Evolutionary conservation across 1,140 invertebrate genomes (phyloP).

Genomic region (Drosophila lacteicornis): DNA sequence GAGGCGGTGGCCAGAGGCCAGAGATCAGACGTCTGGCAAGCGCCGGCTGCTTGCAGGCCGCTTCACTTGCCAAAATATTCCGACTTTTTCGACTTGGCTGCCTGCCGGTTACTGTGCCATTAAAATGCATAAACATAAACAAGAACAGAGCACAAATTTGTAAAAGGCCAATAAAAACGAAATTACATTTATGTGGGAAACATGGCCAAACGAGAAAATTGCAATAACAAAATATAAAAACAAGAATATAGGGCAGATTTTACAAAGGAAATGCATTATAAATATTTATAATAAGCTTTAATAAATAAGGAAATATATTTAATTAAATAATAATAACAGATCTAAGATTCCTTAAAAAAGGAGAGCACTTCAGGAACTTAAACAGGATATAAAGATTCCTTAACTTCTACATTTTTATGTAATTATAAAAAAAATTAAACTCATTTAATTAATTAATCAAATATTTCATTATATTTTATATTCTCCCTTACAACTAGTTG

Average conservation of each 20-base stretch:
- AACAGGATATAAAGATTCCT: accelerated
- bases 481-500: not conserved
- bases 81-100: conserved; percentile 32
- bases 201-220: conserved; percentile 22
- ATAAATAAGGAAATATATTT: no score
- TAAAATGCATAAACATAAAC: conserved; percentile 67
- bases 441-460: no score
- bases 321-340: no score
- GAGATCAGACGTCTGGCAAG: conserved; percentile 43
- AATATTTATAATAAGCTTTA: not conserved
- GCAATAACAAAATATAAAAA: conserved; percentile 37
- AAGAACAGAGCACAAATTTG: conserved; percentile 45
- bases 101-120: conserved; percentile 47
- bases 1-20: conserved; percentile 3
- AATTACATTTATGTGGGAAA: conserved; percentile 52
- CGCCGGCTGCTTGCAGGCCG: conserved; percentile 54
- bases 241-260: not conserved
- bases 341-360: not conserved
- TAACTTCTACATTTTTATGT: no score
- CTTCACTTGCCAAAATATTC: conserved; percentile 56
- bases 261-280: conserved; percentile 3
- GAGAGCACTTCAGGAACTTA: not conserved
- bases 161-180: conserved; percentile 51
- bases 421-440: no score
- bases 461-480: no score